phyloP scores from a whole-genome alignment of 2,888 invertebrate genomes.

The Merodon equestris region DNA sequence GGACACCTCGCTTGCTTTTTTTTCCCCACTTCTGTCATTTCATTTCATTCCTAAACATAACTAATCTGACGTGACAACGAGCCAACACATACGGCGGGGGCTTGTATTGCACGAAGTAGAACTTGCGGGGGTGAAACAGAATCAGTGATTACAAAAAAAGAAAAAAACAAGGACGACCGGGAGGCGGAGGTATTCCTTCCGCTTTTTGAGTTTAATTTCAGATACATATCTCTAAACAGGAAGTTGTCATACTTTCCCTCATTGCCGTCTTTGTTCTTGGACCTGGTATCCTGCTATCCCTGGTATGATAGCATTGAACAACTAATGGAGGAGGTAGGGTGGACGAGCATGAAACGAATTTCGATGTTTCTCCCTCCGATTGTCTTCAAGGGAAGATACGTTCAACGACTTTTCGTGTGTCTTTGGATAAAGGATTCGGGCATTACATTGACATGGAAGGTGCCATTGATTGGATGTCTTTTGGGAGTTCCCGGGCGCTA shows the following conservation, averaged over 20 bases:
- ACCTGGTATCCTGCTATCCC: no score
- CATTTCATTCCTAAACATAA: slow-evolving; percentile 33
- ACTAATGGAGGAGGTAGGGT: not conserved
- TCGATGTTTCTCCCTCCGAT: slow-evolving; percentile 3
- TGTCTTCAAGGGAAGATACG: slow-evolving; percentile 25
- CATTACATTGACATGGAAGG: slow-evolving; percentile 1
- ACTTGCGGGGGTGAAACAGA: slow-evolving; percentile 4
- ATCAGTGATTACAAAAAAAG: no score
- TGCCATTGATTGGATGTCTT: slow-evolving; percentile 21
- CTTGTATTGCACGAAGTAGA: slow-evolving; percentile 23
- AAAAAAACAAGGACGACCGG: slow-evolving; percentile 23
- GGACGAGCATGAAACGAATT: slow-evolving; percentile 10
- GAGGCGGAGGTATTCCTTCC: slow-evolving; percentile 59
- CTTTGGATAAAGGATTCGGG: no score
- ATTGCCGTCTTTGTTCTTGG: slow-evolving; percentile 66
- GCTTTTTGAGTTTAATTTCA: slow-evolving; percentile 67
- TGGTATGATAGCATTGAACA: not conserved
- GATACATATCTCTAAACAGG: slow-evolving; percentile 58
- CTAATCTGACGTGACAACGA: slow-evolving; percentile 62
- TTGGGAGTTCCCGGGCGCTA: slow-evolving; percentile 21
- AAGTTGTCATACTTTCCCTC: slow-evolving; percentile 59
- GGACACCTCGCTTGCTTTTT: no score
- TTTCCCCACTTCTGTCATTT: slow-evolving; percentile 42
- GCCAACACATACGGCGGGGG: slow-evolving; percentile 62
- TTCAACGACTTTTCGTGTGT: not conserved